Evolutionary conservation across 2,113 vertebrate genomes (phyloP).

Genomic region (Pteruthius melanotis): DNA sequence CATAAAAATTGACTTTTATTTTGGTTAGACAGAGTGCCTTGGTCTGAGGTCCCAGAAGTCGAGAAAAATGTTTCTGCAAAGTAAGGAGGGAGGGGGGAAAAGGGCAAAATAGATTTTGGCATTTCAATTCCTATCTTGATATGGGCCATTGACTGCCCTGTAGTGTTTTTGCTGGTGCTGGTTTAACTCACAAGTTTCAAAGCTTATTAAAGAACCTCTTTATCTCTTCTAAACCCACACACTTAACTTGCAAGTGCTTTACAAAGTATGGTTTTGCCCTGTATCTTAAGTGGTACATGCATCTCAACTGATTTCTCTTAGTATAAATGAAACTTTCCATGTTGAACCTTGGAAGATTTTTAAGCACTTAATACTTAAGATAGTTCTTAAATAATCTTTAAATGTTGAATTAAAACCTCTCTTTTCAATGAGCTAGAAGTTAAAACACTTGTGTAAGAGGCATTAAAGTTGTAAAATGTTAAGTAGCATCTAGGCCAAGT

Average conservation of each 20-base stretch:
- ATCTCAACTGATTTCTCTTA: neutral
- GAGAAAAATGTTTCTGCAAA: neutral
- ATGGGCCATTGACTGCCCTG: neutral
- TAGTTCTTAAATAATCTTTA: neutral
- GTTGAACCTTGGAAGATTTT: neutral
- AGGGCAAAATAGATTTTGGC: neutral
- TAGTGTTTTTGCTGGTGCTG: neutral
- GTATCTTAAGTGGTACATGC: neutral
- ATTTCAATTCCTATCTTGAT: neutral
- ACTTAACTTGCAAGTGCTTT: neutral
- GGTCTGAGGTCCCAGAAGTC: neutral
- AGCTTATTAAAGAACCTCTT: neutral
- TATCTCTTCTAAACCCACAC: neutral
- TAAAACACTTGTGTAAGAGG: neutral
- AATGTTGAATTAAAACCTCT: neutral
- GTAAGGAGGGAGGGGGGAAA: neutral
- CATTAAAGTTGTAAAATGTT: neutral
- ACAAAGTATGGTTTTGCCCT: neutral
- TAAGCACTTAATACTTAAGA: neutral
- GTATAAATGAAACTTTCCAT: neutral
- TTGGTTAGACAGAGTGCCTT: neutral
- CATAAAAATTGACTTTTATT: neutral
- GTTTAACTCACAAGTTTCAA: neutral
- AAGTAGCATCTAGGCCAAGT: neutral
- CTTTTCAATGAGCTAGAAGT: neutral